Evolutionary conservation across 2,888 invertebrate genomes (phyloP).

Genomic region (Hetaerina titia): DNA sequence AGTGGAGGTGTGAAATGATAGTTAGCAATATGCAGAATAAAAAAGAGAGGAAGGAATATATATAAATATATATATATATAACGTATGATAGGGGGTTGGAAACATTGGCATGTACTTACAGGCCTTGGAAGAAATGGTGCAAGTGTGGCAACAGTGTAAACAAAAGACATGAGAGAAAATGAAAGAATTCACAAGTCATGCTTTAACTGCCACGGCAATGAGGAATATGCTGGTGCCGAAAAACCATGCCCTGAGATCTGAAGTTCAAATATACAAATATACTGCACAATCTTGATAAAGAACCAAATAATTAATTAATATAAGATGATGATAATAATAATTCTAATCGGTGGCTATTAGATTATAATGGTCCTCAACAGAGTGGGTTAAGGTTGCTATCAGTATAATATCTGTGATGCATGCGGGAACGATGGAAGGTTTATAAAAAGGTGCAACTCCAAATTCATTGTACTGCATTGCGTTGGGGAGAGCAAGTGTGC

Average conservation of each 20-base stretch:
- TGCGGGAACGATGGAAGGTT: slow-evolving; percentile 58
- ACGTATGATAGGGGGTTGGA: not conserved
- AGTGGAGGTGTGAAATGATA: slow-evolving; percentile 40
- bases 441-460: slow-evolving; percentile 15
- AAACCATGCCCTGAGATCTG: slow-evolving; percentile 61
- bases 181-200: slow-evolving; percentile 37
- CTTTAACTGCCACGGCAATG: slow-evolving; percentile 63
- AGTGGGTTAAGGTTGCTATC: slow-evolving; percentile 65
- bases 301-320: slow-evolving; percentile 61
- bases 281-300: slow-evolving; percentile 66
- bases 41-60: not conserved
- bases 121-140: slow-evolving; percentile 61
- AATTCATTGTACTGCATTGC: not conserved
- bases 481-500: not conserved
- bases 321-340: slow-evolving; percentile 58
- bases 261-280: slow-evolving; percentile 63
- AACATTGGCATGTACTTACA: slow-evolving; percentile 63
- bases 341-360: slow-evolving; percentile 65
- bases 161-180: slow-evolving; percentile 31
- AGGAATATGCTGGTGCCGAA: slow-evolving; percentile 58
- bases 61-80: not conserved
- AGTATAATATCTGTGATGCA: slow-evolving; percentile 67
- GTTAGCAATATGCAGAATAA: slow-evolving; percentile 55
- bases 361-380: slow-evolving; percentile 51
- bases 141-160: slow-evolving; percentile 57